Percentiles rank a stretch among this genome's conserved stretches.
Evolutionary conservation across 2,888 invertebrate genomes (phyloP).

Genomic region (Apotomis capreana): DNA sequence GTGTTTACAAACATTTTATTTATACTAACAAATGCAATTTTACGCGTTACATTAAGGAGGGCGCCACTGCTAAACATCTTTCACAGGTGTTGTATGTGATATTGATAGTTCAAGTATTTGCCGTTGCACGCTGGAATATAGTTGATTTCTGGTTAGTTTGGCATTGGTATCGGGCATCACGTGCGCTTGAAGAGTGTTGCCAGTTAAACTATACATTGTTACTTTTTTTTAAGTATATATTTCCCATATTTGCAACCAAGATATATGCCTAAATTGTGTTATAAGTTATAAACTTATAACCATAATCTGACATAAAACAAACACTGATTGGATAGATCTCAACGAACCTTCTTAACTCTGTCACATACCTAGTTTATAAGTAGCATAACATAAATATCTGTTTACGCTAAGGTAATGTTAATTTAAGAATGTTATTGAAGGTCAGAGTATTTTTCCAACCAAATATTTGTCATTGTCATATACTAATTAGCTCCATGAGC

Average conservation of each 20-base stretch:
- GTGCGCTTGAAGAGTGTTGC: conserved; percentile 15
- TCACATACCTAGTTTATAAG: no score
- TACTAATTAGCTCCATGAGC: no score
- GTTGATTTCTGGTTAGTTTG: not conserved
- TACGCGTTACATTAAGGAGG: not conserved
- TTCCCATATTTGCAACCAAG: not conserved
- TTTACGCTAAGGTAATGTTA: no score
- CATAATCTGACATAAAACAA: no score
- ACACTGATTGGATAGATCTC: no score
- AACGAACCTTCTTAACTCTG: no score
- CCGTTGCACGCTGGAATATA: not conserved
- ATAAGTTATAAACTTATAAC: no score
- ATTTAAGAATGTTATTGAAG: no score
- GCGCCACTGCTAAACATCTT: not conserved
- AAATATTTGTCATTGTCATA: no score
- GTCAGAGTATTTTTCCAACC: no score
- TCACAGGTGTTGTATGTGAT: not conserved
- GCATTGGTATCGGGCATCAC: not conserved
- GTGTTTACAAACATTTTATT: not conserved
- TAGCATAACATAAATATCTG: no score
- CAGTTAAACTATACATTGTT: not conserved
- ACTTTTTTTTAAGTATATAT: not conserved
- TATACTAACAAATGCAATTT: not conserved
- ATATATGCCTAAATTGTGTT: no score
- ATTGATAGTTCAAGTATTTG: not conserved